These are phyloP conservation scores for Caenorhabditis macrosperma DNA, from an alignment of 2,888 invertebrate species.

Conservation along the genomic window DNA sequence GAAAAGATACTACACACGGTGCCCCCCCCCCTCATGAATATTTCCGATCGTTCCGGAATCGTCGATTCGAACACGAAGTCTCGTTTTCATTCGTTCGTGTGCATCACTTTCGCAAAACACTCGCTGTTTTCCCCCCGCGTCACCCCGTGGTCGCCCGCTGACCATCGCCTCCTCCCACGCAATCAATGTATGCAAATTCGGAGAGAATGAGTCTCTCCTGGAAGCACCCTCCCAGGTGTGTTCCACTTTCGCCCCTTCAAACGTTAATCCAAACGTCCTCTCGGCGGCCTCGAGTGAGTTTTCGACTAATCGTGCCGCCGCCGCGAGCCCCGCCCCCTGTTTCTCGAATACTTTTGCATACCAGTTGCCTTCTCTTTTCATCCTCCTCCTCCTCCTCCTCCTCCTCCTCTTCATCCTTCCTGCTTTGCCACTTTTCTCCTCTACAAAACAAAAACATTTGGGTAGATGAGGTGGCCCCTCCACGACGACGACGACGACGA, in stretches of 20 bases:
- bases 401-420: background rate
- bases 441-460: too few species aligned
- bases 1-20: constrained; percentile 4
- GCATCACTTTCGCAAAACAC: constrained; percentile 4
- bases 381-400: background rate
- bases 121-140: background rate
- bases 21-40: constrained; percentile 45
- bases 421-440: background rate
- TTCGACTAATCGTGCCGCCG: constrained; percentile 24
- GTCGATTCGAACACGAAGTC: background rate
- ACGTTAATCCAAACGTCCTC: constrained; percentile 57
- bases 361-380: constrained; percentile 33
- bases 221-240: constrained; percentile 1
- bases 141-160: constrained; percentile 46
- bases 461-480: constrained; percentile 1
- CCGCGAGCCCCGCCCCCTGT: constrained; percentile 28
- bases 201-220: constrained; percentile 13
- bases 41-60: background rate
- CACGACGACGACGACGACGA: too few species aligned
- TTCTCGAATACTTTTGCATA: constrained; percentile 18
- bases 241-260: constrained; percentile 29
- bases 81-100: too few species aligned
- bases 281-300: background rate
- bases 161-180: constrained; percentile 34
- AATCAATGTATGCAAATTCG: constrained; percentile 30